Percentiles rank a stretch among this genome's conserved stretches.
Evolutionary conservation across 2,797 vertebrate species (phyloP).

Genomic region (Rhodeus uyekii): DNA sequence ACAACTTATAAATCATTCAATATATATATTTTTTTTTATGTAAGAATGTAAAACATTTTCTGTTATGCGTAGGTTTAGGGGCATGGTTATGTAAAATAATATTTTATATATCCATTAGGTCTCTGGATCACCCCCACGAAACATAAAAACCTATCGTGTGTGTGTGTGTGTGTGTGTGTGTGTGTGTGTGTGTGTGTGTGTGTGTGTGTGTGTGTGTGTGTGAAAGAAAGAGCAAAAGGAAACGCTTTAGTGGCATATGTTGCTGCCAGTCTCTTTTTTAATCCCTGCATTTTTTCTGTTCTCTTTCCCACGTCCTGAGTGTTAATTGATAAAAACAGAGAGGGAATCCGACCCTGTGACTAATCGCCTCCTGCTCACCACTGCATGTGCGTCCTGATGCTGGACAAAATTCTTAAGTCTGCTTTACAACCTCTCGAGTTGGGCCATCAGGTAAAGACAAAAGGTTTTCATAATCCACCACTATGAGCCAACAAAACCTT

Average conservation of each 20-base stretch:
- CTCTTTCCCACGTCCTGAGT: conserved; percentile 80
- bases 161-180: too few relatives aligned
- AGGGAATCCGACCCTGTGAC: conserved; percentile 73
- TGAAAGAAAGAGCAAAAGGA: too few relatives aligned
- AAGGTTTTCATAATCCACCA: conserved; percentile 20
- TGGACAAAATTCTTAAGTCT: conserved; percentile 45
- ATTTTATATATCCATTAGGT: too few relatives aligned
- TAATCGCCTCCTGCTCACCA: conserved; percentile 68
- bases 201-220: too few relatives aligned
- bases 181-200: too few relatives aligned
- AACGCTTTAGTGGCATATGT: conserved; percentile 68
- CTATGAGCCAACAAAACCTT: conserved; percentile 9
- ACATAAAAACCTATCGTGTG: too few relatives aligned
- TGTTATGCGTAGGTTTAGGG: too few relatives aligned
- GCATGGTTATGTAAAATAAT: too few relatives aligned
- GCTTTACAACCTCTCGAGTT: conserved; percentile 17
- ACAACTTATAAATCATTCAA: too few relatives aligned
- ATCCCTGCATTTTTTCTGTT: conserved; percentile 76
- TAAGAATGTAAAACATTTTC: too few relatives aligned
- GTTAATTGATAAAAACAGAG: conserved; percentile 82
- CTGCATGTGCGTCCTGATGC: conserved; percentile 40
- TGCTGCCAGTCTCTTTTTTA: conserved; percentile 77
- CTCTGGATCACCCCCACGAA: too few relatives aligned
- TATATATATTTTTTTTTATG: too few relatives aligned
- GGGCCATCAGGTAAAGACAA: conserved; percentile 30